phyloP scores from a whole-genome alignment of 2,113 vertebrate species.

The Otocyon megalotis region DNA sequence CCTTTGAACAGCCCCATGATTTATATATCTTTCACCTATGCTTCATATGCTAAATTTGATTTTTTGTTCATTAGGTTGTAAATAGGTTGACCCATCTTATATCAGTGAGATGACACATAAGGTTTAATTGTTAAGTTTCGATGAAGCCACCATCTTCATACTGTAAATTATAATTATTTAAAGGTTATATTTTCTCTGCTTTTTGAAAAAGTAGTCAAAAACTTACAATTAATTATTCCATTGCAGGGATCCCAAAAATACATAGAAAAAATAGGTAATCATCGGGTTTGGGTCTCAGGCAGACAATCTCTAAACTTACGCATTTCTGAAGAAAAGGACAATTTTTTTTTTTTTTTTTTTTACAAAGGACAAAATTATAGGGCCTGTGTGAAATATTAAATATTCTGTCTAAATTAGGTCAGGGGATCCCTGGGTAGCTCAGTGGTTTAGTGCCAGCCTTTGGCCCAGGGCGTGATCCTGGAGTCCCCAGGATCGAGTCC shows the following conservation, averaged over 20 bases:
- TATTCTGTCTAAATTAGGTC: conserved; percentile 18
- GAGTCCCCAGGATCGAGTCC: no score
- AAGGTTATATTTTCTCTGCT: not conserved
- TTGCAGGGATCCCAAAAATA: not conserved
- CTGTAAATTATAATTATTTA: not conserved
- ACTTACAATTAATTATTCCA: not conserved
- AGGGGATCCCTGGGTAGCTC: no score
- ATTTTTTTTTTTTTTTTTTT: no score
- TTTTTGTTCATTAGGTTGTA: not conserved
- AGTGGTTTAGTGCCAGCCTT: no score
- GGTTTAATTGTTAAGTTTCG: conserved; percentile 35
- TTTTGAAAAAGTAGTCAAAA: not conserved
- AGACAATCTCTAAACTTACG: not conserved
- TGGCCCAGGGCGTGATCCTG: no score
- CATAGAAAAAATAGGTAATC: not conserved
- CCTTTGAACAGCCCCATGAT: not conserved
- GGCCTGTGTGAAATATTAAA: not conserved
- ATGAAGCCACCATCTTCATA: not conserved
- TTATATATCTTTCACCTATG: not conserved
- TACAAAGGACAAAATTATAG: not conserved
- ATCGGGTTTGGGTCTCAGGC: not conserved
- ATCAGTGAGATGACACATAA: not conserved
- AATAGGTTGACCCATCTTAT: not conserved
- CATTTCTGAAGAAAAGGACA: not conserved
- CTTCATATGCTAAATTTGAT: conserved; percentile 7